phyloP scores from a whole-genome alignment of 2,888 invertebrate genomes.

The Dryobota labecula region DNA sequence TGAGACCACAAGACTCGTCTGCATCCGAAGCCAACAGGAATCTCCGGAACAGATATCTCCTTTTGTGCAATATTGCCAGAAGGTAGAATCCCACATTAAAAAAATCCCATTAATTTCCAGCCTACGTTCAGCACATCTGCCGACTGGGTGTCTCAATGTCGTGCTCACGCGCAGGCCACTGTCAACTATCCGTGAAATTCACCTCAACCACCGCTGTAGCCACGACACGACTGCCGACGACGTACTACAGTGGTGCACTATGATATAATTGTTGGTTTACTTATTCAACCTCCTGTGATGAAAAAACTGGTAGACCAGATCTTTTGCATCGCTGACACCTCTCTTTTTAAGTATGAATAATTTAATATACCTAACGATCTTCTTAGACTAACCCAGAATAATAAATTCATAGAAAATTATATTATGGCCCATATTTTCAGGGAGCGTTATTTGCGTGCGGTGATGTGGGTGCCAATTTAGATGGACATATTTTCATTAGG shows the following conservation, averaged over 20 bases:
- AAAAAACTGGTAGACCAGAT: neutral
- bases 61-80: neutral
- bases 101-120: neutral
- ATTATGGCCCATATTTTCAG: neutral
- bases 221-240: constrained; percentile 38
- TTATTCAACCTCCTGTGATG: neutral
- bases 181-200: constrained; percentile 72
- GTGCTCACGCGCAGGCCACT: constrained; percentile 60
- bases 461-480: neutral
- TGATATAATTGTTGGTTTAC: constrained; percentile 25
- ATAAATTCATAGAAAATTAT: neutral
- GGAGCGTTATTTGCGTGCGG: neutral
- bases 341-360: neutral
- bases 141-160: constrained; percentile 37
- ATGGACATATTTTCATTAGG: constrained; percentile 7
- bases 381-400: neutral
- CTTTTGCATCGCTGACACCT: neutral
- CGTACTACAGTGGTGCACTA: constrained; percentile 30
- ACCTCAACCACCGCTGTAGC: constrained; percentile 51
- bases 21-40: neutral
- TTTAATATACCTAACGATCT: too few relatives aligned
- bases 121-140: constrained; percentile 12
- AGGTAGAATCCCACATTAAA: neutral
- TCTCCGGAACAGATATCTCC: too few relatives aligned
- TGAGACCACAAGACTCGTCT: neutral